Base-by-base conservation (phyloP, 92 coral and sea anemone species). In the Epizoanthus scotinus region DNA sequence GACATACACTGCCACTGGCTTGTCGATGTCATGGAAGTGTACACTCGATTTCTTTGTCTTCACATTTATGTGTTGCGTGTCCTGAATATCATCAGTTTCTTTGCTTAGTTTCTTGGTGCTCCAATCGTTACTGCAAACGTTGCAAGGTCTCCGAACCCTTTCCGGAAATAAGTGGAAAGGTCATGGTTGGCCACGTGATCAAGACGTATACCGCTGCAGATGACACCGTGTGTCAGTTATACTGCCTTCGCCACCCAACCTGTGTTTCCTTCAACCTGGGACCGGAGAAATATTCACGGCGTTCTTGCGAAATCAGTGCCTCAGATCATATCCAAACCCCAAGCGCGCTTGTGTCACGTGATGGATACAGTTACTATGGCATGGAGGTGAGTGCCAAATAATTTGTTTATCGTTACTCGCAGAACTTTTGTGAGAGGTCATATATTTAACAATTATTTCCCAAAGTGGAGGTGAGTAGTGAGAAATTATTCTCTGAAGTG, bases 251-350 rank as follows among this genome's bases (percentile, higher is more conserved):
- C 38, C 24, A 75, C 53, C 38, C 2, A 19, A 40, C n/a, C 49
- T 75, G 81, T 36, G 68, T 75, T 29, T 75, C 81, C 24, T 75
- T 59, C 24, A 75, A 75, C 53, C 47, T 75, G 66, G 57, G 81
- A 15, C 67, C 81, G 0, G 21, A 34, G 47, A 8, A 36, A 22
- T 20, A 24, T 5, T 4, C 34, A 38, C 20, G 0, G 14, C 55
- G 57, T 2, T 54, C 60, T 15, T 75, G 81, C 7, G 81, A 75
- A n/a, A 58, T 75, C 68, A 75, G 81, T 59, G 63, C 59, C 69
- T 75, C 81, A 3, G 81, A 75, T 49, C 67, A 75, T 53, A 8
- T 75, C 29, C 63, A 59, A 14, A 44, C 21, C n/a, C 67, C 81
- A 34, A 15, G 18, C 6, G 14, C 38, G 8, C 42, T 75, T 47